phyloP scores from a whole-genome alignment of 2,113 vertebrate species.

The Pluvianellus socialis region DNA sequence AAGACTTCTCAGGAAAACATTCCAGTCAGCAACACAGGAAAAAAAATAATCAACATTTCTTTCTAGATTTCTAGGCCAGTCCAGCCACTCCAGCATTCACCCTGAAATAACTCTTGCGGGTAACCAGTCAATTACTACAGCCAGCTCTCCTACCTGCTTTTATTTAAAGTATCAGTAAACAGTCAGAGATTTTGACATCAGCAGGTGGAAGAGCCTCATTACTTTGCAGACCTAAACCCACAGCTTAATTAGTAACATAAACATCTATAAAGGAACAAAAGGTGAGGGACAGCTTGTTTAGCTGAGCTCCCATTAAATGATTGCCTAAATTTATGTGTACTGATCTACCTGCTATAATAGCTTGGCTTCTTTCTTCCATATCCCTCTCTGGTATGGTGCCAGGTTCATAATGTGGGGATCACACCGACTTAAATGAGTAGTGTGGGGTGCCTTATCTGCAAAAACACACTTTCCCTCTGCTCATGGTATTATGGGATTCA shows the following conservation, averaged over 20 bases:
- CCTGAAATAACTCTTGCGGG: background rate
- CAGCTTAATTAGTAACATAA: constrained; percentile 62
- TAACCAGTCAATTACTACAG: background rate
- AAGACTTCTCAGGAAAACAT: background rate
- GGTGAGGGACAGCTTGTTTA: constrained; percentile 44
- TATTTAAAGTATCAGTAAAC: constrained; percentile 4
- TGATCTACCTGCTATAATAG: background rate
- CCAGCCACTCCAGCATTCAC: background rate
- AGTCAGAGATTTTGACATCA: constrained; percentile 43
- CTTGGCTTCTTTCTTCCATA: background rate
- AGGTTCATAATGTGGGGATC: background rate
- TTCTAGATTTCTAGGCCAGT: background rate
- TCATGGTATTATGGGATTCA: background rate
- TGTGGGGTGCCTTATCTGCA: constrained; percentile 2
- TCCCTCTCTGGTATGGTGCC: background rate
- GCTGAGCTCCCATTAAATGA: background rate
- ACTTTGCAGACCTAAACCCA: constrained; percentile 27
- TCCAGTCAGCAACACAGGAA: background rate
- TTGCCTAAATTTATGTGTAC: background rate
- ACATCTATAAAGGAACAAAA: constrained; percentile 47
- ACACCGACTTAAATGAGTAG: background rate
- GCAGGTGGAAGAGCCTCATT: constrained; percentile 45
- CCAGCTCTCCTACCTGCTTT: background rate
- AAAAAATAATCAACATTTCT: background rate
- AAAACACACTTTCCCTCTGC: background rate